phyloP scores from a whole-genome alignment of 2,113 vertebrate species.

The Hypanus sabinus region DNA sequence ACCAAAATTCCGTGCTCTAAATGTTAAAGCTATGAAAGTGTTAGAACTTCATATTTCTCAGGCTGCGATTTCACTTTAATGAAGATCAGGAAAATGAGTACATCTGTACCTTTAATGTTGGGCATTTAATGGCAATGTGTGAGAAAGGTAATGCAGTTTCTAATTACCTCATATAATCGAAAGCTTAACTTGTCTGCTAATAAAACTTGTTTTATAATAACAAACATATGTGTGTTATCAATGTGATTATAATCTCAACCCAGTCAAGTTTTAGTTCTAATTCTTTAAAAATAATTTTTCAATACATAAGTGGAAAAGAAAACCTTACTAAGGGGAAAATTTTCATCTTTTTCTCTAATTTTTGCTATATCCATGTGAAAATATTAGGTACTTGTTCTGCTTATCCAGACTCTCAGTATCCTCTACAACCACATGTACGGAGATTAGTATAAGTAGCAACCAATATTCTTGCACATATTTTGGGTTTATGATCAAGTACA shows the following conservation, averaged over 20 bases:
- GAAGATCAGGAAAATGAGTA: background rate
- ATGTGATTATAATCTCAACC: background rate
- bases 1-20: background rate
- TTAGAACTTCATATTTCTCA: background rate
- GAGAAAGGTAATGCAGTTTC: background rate
- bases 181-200: background rate
- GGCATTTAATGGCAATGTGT: background rate
- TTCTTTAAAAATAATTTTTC: background rate
- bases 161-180: conserved; percentile 19
- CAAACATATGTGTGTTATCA: conserved; percentile 12
- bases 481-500: too few species aligned
- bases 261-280: background rate
- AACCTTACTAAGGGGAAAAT: background rate
- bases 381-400: too few species aligned
- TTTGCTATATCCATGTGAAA: too few species aligned
- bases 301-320: background rate
- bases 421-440: too few species aligned
- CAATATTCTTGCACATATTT: too few species aligned
- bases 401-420: too few species aligned
- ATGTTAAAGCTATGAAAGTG: background rate
- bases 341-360: background rate
- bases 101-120: background rate
- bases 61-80: background rate
- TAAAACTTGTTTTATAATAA: conserved; percentile 17
- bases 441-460: too few species aligned